Evolutionary conservation across 2,888 invertebrate species (phyloP).

Genomic region (Dromius quadrimaculatus): DNA sequence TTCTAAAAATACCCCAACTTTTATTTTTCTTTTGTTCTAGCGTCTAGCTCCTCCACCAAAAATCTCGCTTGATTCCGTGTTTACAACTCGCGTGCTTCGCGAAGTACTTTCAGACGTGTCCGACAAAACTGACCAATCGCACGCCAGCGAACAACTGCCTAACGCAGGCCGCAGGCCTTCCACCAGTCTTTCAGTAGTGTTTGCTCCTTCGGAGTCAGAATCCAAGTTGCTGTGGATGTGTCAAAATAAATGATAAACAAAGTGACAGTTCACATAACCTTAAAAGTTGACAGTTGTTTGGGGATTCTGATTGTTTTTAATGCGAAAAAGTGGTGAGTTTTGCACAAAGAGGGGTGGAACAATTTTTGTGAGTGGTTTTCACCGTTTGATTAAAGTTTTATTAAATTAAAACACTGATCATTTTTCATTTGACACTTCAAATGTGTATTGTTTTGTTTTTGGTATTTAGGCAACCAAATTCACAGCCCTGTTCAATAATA

Average conservation of each 20-base stretch:
- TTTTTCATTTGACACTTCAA: not conserved
- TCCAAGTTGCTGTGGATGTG: not conserved
- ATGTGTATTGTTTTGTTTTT: too few relatives aligned
- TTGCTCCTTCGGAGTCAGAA: not conserved
- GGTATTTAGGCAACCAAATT: too few relatives aligned
- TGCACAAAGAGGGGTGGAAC: not conserved
- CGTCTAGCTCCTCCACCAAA: not conserved
- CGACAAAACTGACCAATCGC: slow-evolving; percentile 47
- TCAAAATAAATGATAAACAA: not conserved
- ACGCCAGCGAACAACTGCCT: slow-evolving; percentile 20
- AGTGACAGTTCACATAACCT: not conserved
- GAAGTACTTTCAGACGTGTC: slow-evolving; percentile 36
- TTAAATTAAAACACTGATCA: not conserved
- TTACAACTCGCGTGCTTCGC: slow-evolving; percentile 31
- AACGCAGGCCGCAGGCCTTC: slow-evolving; percentile 12
- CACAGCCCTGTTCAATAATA: too few relatives aligned
- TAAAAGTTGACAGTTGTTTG: too few relatives aligned
- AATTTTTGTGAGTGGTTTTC: not conserved
- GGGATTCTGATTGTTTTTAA: too few relatives aligned
- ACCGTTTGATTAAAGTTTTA: too few relatives aligned
- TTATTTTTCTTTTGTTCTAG: too few relatives aligned
- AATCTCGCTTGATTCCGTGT: slow-evolving; percentile 3
- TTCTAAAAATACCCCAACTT: too few relatives aligned
- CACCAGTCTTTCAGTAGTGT: slow-evolving; percentile 37
- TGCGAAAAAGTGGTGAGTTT: slow-evolving; percentile 3